Evolutionary conservation across 2,888 invertebrate species (phyloP), one percentile per base, ranked within the genome.

Genomic region (Boloria euphrosyne): DNA sequence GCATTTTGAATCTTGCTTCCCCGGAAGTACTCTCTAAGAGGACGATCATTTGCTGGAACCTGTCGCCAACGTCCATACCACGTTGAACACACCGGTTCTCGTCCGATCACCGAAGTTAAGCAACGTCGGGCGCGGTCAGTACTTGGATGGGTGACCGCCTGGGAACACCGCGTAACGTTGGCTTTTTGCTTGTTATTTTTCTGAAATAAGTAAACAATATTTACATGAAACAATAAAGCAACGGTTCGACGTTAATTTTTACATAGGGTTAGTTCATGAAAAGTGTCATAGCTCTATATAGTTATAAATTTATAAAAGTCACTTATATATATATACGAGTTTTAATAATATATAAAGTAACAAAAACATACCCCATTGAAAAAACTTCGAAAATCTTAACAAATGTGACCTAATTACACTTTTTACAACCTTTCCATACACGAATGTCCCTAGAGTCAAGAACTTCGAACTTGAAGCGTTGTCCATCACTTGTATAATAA

Each of bases 91-190:
- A 80, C 78, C 80, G 80, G 74, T 75, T 80, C 80, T 81, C 80
- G 80, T 80, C 80, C 79, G 81, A 81, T 80, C 79, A 81, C 80
- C 80, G 81, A 79, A 79, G 78, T 80, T 77, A 80, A 80, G 78
- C 79, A 81, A 78, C 78, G 76, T 80, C 77, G 80, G 80, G 80
- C 79, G 80, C 74, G 76, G 78, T 79, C 78, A 80, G 79, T 80
- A 79, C 82, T 82, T 83, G 81, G 83, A 85, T 81, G 81, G 82
- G 80, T 81, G 80, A 82, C 80, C 82, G 80, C 81, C 79, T 82
- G 81, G 82, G 81, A 82, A 82, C 80, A 82, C 81, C 78, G 74
- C 80, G 82, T 81, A 78, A 75, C 75, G 83, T 83, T 82, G 81
- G 80, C 80, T 75, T 79, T 78, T 73, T 38, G 10, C 6, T 38